Evolutionary conservation across 2,797 vertebrate genomes (phyloP).

Genomic region (Falco columbarius): DNA sequence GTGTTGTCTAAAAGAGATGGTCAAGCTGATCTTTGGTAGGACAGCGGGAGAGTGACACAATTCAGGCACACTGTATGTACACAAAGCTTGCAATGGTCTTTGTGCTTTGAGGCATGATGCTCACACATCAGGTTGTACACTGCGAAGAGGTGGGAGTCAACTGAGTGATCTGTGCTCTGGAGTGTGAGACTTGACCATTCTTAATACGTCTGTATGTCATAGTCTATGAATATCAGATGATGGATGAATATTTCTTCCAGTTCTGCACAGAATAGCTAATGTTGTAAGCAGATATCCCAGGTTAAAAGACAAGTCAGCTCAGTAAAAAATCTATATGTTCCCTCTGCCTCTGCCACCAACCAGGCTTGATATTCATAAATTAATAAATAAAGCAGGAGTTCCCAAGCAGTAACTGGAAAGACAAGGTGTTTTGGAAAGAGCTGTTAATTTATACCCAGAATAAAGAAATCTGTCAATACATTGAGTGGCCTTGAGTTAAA

Average conservation of each 20-base stretch:
- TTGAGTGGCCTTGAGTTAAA: neutral
- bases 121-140: neutral
- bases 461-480: slow-evolving; percentile 3
- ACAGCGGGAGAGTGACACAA: neutral
- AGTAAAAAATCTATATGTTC: neutral
- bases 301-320: neutral
- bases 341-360: neutral
- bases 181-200: neutral
- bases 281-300: neutral
- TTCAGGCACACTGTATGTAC: neutral
- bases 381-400: neutral
- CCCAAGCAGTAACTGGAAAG: neutral
- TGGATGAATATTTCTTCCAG: neutral
- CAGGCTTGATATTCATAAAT: neutral
- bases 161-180: neutral
- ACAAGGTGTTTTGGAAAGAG: neutral
- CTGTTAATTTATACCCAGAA: neutral
- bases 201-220: neutral
- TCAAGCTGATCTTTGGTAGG: neutral
- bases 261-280: neutral
- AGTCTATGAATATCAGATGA: neutral
- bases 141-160: neutral
- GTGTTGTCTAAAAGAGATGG: neutral
- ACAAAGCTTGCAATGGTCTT: neutral
- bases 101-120: neutral